Evolutionary conservation across 2,888 invertebrate genomes (phyloP), one percentile per base, ranked within the genome.

Genomic region (Harpalus rufipes): DNA sequence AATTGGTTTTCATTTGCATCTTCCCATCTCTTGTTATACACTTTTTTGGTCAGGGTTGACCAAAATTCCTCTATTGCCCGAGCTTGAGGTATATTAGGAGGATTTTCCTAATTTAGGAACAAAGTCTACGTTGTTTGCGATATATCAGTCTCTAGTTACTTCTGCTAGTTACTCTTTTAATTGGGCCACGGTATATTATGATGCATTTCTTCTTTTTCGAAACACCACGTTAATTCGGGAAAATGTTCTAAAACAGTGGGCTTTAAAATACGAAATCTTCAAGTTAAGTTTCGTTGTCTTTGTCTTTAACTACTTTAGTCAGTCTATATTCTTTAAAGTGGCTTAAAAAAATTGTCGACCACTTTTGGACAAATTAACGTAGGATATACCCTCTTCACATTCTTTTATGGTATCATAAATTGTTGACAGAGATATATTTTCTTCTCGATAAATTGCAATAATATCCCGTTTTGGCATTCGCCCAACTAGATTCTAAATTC

Each of bases 41-140:
- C n/a, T n/a, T n/a, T n/a, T n/a, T n/a, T n/a, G 2, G 16, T 80
- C 0, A 84, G 78, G 56, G 72, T 58, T 58, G 85, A 39, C 84
- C 72, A 85, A 56, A 84, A 84, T 32, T 58, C 18, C 63, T 86
- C 74, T 39, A 86, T 80, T 83, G 86, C 74, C 14, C 84, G 61
- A 44, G 85, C 81, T 61, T 83, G 44, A 32, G 80, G 63, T 25
- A 56, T 12, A 72, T 85, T 86, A 61, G 74, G 86, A 39, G 86
- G 84, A 74, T 85, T 85, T 79, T 72, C 63, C 63, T 39, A 81
- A 39, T 63, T 85, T 44, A 44, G n/a, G n/a, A n/a, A n/a, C n/a
- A n/a, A n/a, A n/a, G n/a, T n/a, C n/a, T n/a, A n/a, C n/a, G n/a
- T n/a, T n/a, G n/a, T n/a, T n/a, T n/a, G n/a, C n/a, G n/a, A n/a